phyloP scores from a whole-genome alignment of 2,888 invertebrate species.

The Cistogaster globosa region DNA sequence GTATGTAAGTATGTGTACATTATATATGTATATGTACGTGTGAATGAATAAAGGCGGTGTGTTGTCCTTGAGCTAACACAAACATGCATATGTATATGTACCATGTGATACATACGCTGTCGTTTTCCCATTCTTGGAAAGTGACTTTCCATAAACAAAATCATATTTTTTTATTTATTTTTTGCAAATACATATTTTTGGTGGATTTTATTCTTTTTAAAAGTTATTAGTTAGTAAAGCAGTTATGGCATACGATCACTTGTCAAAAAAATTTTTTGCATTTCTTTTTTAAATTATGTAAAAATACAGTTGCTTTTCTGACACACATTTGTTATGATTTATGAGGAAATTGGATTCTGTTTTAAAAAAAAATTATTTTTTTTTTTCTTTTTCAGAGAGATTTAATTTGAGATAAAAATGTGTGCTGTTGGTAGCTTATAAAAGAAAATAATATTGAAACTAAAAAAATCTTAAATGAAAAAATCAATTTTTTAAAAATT shows the following conservation, averaged over 20 bases:
- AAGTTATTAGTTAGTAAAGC: conserved; percentile 27
- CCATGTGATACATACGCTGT: not conserved
- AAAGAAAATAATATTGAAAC: too few species aligned
- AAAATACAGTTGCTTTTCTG: not conserved
- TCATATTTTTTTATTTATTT: conserved; percentile 5
- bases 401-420: conserved; percentile 38
- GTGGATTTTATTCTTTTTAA: not conserved
- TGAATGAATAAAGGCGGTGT: conserved; percentile 16
- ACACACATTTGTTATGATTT: conserved; percentile 5
- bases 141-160: not conserved
- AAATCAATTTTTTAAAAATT: too few species aligned
- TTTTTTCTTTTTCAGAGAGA: not conserved
- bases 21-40: not conserved
- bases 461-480: too few species aligned
- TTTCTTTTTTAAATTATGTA: conserved; percentile 2
- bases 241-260: conserved; percentile 53
- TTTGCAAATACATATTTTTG: not conserved
- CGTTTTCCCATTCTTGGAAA: not conserved
- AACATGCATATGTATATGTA: not conserved
- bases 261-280: conserved; percentile 38
- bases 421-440: too few species aligned
- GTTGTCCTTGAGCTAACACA: conserved; percentile 41
- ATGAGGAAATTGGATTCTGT: not conserved
- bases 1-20: not conserved
- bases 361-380: not conserved